A percentile compares a stretch with the other conserved stretches of the same genome.
These are phyloP conservation scores for Catharus bicknelli DNA, from an alignment of 2,113 vertebrate species.

Conservation along the genomic window DNA sequence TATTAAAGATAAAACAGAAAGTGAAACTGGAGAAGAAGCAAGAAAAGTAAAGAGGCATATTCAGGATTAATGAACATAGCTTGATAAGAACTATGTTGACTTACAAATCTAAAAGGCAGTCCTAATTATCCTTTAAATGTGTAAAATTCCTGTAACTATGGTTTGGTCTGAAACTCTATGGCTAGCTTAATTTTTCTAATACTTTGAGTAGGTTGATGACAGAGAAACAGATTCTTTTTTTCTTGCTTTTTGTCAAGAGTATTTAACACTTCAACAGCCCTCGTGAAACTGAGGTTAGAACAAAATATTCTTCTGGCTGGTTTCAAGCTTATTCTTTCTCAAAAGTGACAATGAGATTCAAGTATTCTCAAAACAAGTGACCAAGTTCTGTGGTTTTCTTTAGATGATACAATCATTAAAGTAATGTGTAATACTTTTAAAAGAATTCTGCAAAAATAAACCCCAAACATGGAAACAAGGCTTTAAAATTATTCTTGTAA, in stretches of 20 bases:
- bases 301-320: not conserved
- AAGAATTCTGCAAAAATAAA: fast-evolving
- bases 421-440: not conserved
- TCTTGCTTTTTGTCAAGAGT: not conserved
- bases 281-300: not conserved
- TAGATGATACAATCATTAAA: not conserved
- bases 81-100: not conserved
- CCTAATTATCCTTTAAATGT: not conserved
- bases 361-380: not conserved
- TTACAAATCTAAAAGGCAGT: not conserved
- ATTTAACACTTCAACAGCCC: not conserved
- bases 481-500: not conserved
- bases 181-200: not conserved
- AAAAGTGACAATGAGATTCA: not conserved
- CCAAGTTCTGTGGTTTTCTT: not conserved
- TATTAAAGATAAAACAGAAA: not conserved
- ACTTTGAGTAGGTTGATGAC: not conserved
- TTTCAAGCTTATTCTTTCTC: not conserved
- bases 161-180: not conserved
- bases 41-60: not conserved
- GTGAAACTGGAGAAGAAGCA: not conserved
- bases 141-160: not conserved
- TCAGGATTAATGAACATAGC: not conserved
- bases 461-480: fast-evolving
- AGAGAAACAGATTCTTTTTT: not conserved